phyloP scores from a whole-genome alignment of 2,113 vertebrate species.

The Bubo scandiacus region DNA sequence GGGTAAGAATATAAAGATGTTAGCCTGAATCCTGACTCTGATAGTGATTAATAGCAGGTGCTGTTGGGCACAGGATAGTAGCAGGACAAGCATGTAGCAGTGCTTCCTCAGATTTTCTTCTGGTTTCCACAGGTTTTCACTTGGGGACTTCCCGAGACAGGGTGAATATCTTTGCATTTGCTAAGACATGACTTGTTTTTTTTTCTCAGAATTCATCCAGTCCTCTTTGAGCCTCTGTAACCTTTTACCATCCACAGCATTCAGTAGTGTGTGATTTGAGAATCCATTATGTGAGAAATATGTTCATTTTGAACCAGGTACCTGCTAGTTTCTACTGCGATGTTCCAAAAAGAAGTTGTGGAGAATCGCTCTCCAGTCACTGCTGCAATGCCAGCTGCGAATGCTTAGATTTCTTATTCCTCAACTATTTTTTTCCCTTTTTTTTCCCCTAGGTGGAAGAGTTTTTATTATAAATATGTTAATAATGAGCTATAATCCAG shows the following conservation, averaged over 20 bases:
- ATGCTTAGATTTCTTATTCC: neutral
- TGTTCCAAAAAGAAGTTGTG: neutral
- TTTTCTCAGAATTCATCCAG: neutral
- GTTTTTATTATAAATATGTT: neutral
- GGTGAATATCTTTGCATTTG: neutral
- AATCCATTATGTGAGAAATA: neutral
- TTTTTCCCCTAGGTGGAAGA: rapidly evolving
- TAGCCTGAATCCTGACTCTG: neutral
- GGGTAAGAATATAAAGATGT: neutral
- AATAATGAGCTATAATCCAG: neutral
- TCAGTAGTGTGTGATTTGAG: neutral
- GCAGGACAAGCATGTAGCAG: neutral
- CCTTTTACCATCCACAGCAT: neutral
- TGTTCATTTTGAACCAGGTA: neutral
- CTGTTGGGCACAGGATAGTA: neutral
- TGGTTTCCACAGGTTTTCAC: neutral
- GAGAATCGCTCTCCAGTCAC: neutral
- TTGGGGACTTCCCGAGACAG: neutral
- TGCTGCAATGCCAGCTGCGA: neutral
- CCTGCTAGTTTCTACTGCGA: neutral
- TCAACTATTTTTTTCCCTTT: neutral
- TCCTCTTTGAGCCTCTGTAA: neutral
- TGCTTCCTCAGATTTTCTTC: neutral
- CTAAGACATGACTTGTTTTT: neutral
- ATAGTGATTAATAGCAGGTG: neutral